Conservation (phyloP, 1,140 invertebrate genomes). For the Apolygus lucorum region DNA sequence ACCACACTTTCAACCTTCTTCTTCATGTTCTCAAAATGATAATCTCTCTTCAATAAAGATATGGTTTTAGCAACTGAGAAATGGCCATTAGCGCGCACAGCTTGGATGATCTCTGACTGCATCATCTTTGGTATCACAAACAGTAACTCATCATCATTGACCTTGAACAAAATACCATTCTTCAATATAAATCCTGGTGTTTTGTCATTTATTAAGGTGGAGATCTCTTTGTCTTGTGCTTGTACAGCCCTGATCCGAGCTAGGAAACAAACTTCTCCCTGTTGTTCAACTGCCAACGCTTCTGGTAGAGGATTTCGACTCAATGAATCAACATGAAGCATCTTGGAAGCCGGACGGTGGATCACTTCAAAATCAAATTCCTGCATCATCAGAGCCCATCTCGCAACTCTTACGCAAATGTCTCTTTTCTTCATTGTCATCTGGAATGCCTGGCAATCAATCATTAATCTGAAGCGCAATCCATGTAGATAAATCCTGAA, state of each 20-base stretch:
- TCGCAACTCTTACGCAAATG: conserved; percentile 36
- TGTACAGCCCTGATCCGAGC: neutral
- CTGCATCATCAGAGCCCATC: conserved; percentile 37
- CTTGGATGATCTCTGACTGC: conserved; percentile 34
- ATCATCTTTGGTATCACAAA: conserved; percentile 31
- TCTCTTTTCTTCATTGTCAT: conserved; percentile 40
- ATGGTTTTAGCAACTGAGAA: conserved; percentile 35
- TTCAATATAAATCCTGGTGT: too few species aligned
- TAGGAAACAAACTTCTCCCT: neutral
- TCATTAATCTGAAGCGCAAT: conserved; percentile 38
- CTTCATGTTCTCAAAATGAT: conserved; percentile 36
- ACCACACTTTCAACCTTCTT: conserved; percentile 37
- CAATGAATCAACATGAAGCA: conserved; percentile 42
- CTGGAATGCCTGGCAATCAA: conserved; percentile 36
- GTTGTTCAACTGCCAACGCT: neutral
- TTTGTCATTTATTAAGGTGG: neutral
- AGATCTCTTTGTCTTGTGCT: neutral
- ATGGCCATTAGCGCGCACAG: conserved; percentile 35
- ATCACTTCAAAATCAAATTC: conserved; percentile 38
- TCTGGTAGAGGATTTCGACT: conserved; percentile 37
- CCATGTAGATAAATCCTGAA: conserved; percentile 44
- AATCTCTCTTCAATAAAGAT: conserved; percentile 33
- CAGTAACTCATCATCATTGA: conserved; percentile 32
- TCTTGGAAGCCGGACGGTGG: conserved; percentile 36
- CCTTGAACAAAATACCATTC: conserved; percentile 25